Conservation (phyloP, 2,888 invertebrate genomes). For the Allygus modestus region DNA sequence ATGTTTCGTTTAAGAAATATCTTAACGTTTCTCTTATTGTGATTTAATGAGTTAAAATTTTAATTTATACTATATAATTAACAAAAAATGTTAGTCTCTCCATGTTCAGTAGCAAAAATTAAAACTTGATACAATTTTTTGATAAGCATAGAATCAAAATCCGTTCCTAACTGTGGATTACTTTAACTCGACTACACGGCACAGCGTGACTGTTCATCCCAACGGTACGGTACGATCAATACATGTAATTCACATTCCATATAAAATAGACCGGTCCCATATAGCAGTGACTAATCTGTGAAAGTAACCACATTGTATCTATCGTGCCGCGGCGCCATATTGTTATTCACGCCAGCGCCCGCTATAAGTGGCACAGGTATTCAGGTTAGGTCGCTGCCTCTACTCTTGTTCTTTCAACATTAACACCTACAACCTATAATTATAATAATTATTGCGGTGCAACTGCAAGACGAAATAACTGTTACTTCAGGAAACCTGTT, state of each 20-base stretch:
- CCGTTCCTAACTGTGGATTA: too few relatives aligned
- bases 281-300: constrained; percentile 22
- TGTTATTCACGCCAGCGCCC: constrained; percentile 15
- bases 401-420: constrained; percentile 25
- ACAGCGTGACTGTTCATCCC: too few relatives aligned
- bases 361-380: constrained; percentile 29
- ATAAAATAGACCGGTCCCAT: constrained; percentile 28
- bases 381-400: constrained; percentile 34
- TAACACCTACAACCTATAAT: constrained; percentile 43
- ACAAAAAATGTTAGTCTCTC: too few relatives aligned
- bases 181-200: neutral
- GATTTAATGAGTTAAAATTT: too few relatives aligned
- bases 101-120: too few relatives aligned
- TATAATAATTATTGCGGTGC: constrained; percentile 42
- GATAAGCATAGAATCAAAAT: too few relatives aligned
- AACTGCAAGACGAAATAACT: neutral
- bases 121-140: too few relatives aligned
- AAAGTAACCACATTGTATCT: constrained; percentile 22
- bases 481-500: neutral
- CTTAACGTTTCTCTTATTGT: too few relatives aligned
- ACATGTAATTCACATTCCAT: constrained; percentile 20
- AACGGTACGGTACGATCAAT: neutral
- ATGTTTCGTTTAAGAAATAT: too few relatives aligned
- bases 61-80: too few relatives aligned
- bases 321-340: constrained; percentile 8